These are phyloP conservation scores for Glaucidium brasilianum DNA, from an alignment of 2,113 vertebrate species.

Conservation along the genomic window DNA sequence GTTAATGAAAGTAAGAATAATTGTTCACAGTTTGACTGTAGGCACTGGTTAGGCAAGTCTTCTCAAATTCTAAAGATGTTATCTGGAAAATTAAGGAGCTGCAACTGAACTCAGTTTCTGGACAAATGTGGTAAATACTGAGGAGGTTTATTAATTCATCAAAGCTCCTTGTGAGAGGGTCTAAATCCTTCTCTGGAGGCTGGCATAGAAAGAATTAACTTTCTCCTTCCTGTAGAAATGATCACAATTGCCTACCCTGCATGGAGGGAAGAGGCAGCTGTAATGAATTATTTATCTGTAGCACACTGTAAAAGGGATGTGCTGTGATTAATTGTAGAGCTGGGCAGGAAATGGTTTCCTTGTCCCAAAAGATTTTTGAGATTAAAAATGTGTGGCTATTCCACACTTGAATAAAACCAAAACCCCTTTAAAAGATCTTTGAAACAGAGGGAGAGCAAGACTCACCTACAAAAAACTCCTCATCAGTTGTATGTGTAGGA, in stretches of 20 bases:
- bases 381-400: not conserved
- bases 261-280: not conserved
- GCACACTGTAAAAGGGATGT: not conserved
- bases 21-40: slow-evolving; percentile 24
- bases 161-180: not conserved
- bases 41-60: slow-evolving; percentile 42
- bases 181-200: slow-evolving; percentile 12
- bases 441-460: not conserved
- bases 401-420: not conserved
- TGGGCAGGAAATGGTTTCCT: slow-evolving; percentile 1
- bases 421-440: not conserved
- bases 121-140: slow-evolving; percentile 31
- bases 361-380: slow-evolving; percentile 27
- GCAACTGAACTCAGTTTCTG: slow-evolving; percentile 6
- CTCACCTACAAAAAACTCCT: not conserved
- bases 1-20: slow-evolving; percentile 27
- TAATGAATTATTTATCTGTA: slow-evolving; percentile 42
- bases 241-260: not conserved
- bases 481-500: not conserved
- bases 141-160: slow-evolving; percentile 28
- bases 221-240: slow-evolving; percentile 9
- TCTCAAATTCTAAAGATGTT: slow-evolving; percentile 46
- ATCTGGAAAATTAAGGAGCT: slow-evolving; percentile 42
- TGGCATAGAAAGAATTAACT: not conserved
- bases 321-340: slow-evolving; percentile 30